phyloP scores from a whole-genome alignment of 1,140 invertebrate species.

The Drosophila orena region DNA sequence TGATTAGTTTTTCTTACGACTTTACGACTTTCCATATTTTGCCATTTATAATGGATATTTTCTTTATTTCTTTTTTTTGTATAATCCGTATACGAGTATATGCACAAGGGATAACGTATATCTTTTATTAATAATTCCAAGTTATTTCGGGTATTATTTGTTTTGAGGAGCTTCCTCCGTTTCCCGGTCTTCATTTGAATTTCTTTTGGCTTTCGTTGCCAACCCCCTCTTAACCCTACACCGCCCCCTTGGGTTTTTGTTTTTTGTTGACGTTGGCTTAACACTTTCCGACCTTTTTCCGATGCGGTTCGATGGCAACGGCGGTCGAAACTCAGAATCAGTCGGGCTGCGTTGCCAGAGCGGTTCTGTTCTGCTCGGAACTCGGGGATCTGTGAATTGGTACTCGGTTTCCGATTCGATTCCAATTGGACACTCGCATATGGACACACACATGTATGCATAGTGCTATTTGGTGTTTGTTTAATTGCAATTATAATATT shows the following conservation, averaged over 20 bases:
- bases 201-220: background rate
- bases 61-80: background rate
- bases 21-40: background rate
- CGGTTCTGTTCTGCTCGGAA: slow-evolving; percentile 47
- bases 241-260: background rate
- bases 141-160: slow-evolving; percentile 1
- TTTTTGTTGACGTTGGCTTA: slow-evolving; percentile 14
- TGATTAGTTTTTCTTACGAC: no score
- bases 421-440: background rate
- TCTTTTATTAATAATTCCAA: background rate
- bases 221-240: background rate
- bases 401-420: slow-evolving; percentile 2
- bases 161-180: background rate
- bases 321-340: slow-evolving; percentile 23
- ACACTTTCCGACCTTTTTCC: slow-evolving; percentile 11
- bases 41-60: no score
- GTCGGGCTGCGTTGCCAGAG: slow-evolving; percentile 56
- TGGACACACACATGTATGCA: background rate
- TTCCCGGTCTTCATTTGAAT: background rate
- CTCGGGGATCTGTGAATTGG: slow-evolving; percentile 2
- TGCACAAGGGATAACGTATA: no score
- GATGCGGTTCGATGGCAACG: slow-evolving; percentile 25
- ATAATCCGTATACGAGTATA: background rate
- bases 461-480: slow-evolving; percentile 29
- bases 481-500: slow-evolving; percentile 73